Percentiles rank a stretch among this genome's conserved stretches.
Conservation (phyloP, 2,113 vertebrate genomes). For the Sardina pilchardus region DNA sequence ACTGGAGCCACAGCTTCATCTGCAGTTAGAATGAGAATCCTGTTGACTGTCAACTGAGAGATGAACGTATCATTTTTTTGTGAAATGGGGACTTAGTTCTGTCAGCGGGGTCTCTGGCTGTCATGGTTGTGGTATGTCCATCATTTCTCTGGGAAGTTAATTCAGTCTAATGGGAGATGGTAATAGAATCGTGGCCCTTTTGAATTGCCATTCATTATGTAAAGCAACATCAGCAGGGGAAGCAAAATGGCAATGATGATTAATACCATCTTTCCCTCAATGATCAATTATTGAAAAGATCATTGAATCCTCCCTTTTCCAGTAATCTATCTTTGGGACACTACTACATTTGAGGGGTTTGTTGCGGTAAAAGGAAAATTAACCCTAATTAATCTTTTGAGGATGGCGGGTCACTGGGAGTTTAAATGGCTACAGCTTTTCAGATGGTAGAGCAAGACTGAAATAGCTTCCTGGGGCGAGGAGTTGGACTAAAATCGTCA, state of each 20-base stretch:
- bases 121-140: constrained; percentile 18
- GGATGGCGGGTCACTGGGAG: constrained; percentile 32
- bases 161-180: constrained; percentile 23
- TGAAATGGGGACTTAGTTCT: background rate
- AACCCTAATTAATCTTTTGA: constrained; percentile 44
- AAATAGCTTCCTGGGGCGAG: constrained; percentile 10
- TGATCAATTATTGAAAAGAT: constrained; percentile 51
- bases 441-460: constrained; percentile 14
- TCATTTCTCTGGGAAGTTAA: constrained; percentile 35
- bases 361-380: constrained; percentile 44
- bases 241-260: constrained; percentile 34
- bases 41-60: constrained; percentile 6
- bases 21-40: background rate
- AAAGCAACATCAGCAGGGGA: constrained; percentile 32
- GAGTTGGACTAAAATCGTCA: constrained; percentile 13
- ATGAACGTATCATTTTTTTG: background rate
- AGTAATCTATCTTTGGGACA: constrained; percentile 36
- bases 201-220: constrained; percentile 37
- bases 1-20: background rate
- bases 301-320: constrained; percentile 38
- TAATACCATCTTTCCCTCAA: constrained; percentile 37
- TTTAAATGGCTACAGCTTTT: constrained; percentile 35
- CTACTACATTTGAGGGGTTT: constrained; percentile 27
- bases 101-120: constrained; percentile 3
- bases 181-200: constrained; percentile 37